Evolutionary conservation across 2,888 invertebrate genomes (phyloP), one percentile per base, ranked within the genome.

Genomic region (Orthonevra nobilis): DNA sequence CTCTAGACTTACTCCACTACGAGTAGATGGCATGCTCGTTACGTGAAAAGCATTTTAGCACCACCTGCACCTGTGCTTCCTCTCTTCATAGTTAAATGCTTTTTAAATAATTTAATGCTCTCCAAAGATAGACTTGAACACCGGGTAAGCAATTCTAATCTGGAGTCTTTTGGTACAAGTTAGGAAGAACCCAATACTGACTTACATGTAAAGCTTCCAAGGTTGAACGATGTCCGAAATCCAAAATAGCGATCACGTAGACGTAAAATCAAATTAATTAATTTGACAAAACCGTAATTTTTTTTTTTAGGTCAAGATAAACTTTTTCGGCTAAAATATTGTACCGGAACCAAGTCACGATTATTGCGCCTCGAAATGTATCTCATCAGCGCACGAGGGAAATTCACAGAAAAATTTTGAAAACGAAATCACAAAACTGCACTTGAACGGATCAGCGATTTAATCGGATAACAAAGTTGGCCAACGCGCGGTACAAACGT

Each of bases 271-370:
- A 36, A n/a, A 60, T 34, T 10, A 14, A 36, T 28, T 38, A 32
- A 6, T 19, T 14, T 23, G 4, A n/a, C n/a, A n/a, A n/a, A n/a
- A n/a, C n/a, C n/a, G n/a, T n/a, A n/a, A n/a, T n/a, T n/a, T n/a
- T n/a, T n/a, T 20, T 58, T 64, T 58, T 60, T 20, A 23, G 58
- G 73, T 44, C 66, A 73, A n/a, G n/a, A n/a, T n/a, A n/a, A n/a
- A 48, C 20, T 28, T 20, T 42, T 56, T 19, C 12, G 28, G 14
- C 2, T 30, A 60, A 66, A 64, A 40, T 48, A 61, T 10, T 38
- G 20, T 15, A 50, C 34, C n/a, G 17, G 15, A 56, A 28, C 5
- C 19, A 38, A 15, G 30, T 14, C 5, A 34, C 44, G 3, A 32
- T 20, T 9, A 19, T 12, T 19, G 4, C 28, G 6, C 20, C 36